Evolutionary conservation across 2,797 vertebrate species (phyloP).

Genomic region (Amblyopsis hoosieri): DNA sequence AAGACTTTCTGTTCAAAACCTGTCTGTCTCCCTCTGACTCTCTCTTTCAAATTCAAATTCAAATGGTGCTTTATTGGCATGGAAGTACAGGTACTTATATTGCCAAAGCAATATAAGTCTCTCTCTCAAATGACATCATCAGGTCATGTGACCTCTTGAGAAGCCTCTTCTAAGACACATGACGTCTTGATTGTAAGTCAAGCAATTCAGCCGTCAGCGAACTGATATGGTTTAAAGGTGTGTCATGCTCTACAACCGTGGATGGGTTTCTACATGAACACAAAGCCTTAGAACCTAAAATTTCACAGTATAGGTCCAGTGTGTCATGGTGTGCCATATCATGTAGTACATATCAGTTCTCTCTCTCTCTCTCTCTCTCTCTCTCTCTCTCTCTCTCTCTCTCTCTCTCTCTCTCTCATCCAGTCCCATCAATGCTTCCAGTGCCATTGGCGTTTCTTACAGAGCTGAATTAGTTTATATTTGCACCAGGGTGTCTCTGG

Average conservation of each 20-base stretch:
- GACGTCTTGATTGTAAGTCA: no score
- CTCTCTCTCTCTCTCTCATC: slow-evolving; percentile 2
- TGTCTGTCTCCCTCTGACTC: neutral
- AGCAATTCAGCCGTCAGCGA: no score
- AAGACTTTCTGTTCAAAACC: slow-evolving; percentile 5
- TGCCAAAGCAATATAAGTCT: no score
- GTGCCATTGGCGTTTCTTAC: slow-evolving; percentile 11
- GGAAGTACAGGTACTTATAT: no score
- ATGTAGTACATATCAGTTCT: neutral
- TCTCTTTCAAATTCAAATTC: no score
- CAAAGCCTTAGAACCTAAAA: neutral
- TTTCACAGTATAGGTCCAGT: neutral
- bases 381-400: slow-evolving; percentile 11
- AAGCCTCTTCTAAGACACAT: no score
- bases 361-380: no score
- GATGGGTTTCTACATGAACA: neutral
- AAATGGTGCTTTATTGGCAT: no score
- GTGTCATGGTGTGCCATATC: neutral
- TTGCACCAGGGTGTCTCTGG: neutral
- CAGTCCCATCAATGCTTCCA: slow-evolving; percentile 16
- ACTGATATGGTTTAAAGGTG: no score
- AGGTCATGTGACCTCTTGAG: no score
- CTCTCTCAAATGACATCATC: no score
- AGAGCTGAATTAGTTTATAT: neutral
- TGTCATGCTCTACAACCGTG: neutral